These are phyloP conservation scores for Orthonevra nobilis DNA, from an alignment of 2,888 invertebrate genomes.

Conservation along the genomic window DNA sequence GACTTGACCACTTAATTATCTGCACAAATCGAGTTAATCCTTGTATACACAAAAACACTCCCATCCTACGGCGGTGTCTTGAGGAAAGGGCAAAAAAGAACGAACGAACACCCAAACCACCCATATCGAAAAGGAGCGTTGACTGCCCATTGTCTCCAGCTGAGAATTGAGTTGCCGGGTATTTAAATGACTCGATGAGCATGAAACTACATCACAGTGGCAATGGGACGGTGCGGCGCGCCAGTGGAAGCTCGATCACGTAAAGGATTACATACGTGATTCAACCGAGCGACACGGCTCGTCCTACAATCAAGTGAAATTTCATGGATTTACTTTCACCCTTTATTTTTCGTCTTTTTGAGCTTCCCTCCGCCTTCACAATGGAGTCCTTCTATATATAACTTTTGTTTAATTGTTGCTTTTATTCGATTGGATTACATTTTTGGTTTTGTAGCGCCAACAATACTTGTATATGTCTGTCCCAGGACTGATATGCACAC, in stretches of 20 bases:
- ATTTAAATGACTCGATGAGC: slow-evolving; percentile 54
- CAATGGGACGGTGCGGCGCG: slow-evolving; percentile 23
- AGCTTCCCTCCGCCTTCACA: neutral
- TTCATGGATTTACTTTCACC: slow-evolving; percentile 57
- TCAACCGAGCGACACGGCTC: slow-evolving; percentile 24
- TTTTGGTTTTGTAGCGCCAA: slow-evolving; percentile 38
- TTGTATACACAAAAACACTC: slow-evolving; percentile 33
- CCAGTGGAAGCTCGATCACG: slow-evolving; percentile 49
- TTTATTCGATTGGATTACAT: slow-evolving; percentile 58
- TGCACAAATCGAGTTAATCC: slow-evolving; percentile 66
- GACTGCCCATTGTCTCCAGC: slow-evolving; percentile 44
- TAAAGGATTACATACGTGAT: slow-evolving; percentile 66
- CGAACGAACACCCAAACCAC: neutral
- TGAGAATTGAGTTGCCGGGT: slow-evolving; percentile 43
- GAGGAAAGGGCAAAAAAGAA: neutral
- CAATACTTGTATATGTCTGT: slow-evolving; percentile 24
- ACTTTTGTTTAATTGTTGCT: slow-evolving; percentile 59
- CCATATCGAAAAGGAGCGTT: slow-evolving; percentile 6
- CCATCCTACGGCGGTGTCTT: neutral
- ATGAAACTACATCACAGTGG: neutral
- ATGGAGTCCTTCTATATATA: slow-evolving; percentile 56
- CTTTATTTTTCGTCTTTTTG: slow-evolving; percentile 3
- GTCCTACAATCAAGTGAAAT: slow-evolving; percentile 16
- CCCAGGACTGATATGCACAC: slow-evolving; percentile 13
- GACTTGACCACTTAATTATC: slow-evolving; percentile 69